Evolutionary conservation across 35 echinoderm and acorn worm genomes (phyloP), one percentile per base, ranked within the genome.

Genomic region (Ophioderma brevispina): DNA sequence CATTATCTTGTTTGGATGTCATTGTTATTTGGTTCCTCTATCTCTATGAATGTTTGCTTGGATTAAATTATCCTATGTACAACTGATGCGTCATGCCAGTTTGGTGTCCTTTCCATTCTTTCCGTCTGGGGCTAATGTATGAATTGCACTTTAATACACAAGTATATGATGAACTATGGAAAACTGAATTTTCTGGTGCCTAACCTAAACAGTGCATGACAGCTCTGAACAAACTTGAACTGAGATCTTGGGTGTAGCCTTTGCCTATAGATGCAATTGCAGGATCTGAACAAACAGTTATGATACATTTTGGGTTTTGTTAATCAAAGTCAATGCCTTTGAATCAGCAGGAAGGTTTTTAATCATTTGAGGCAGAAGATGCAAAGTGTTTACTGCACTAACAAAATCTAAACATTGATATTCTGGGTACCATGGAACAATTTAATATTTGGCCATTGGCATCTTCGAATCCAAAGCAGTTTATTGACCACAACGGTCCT

Each of bases 351-450:
- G 30, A 13, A 85, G 5, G 32, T 25, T 19, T 33, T 43, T 6
- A 3, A 85, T 85, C 82, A 85, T 55, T 55, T 85, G 40, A 13
- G 82, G 82, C 13, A 85, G 17, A 10, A 28, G 21, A 55, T 85
- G 82, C 1, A 55, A 13, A 10, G 37, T 81, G 33, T 39, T 81
- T 34, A 81, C 79, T 55, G 82, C 82, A 55, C 82, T 63, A n/a
- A n/a, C 31, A 85, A 17, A 75, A 85, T 85, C 35, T 85, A 41
- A 15, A 85, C 17, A 75, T 85, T 41, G 56, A 85, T 41, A 55
- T 85, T 55, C 31, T 85, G 82, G 10, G 59, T 87, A 42, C 85
- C 85, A 32, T 38, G 59, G 63, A 87, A 87, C 32, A 87, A 78
- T 77, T 87, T 39, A 78, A 36, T 2, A 87, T 77, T 15, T 78